Evolutionary conservation across 2,888 invertebrate genomes (phyloP).

Genomic region (Epinotia demarniana): DNA sequence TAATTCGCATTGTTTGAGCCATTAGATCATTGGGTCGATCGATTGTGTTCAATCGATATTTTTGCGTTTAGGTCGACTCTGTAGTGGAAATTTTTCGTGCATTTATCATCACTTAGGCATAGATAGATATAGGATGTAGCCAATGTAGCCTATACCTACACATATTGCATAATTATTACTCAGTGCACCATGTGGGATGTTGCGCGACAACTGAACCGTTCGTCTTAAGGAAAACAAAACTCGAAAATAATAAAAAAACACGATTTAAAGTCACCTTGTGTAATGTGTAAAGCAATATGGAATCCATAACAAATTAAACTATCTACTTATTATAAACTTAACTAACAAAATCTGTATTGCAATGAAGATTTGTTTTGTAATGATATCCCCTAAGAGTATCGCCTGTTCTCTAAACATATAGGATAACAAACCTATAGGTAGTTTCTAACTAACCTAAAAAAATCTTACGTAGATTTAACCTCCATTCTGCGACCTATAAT

Average conservation of each 20-base stretch:
- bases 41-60: constrained; percentile 15
- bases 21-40: constrained; percentile 35
- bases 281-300: no score
- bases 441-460: background rate
- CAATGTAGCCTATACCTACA: no score
- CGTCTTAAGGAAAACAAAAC: constrained; percentile 11
- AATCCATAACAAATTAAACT: no score
- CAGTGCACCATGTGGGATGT: background rate
- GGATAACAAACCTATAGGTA: no score
- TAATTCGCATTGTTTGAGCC: constrained; percentile 49
- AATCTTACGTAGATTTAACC: background rate
- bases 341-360: no score
- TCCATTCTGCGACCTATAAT: background rate
- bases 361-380: no score
- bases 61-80: constrained; percentile 21
- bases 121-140: background rate
- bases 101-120: background rate
- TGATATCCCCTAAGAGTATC: no score
- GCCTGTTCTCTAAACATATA: no score
- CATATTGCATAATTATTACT: background rate
- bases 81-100: constrained; percentile 16
- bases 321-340: no score
- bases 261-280: background rate
- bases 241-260: background rate
- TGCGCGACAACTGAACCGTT: background rate